Base-by-base conservation (phyloP, 2,113 vertebrate genomes). In the Calonectris borealis region DNA sequence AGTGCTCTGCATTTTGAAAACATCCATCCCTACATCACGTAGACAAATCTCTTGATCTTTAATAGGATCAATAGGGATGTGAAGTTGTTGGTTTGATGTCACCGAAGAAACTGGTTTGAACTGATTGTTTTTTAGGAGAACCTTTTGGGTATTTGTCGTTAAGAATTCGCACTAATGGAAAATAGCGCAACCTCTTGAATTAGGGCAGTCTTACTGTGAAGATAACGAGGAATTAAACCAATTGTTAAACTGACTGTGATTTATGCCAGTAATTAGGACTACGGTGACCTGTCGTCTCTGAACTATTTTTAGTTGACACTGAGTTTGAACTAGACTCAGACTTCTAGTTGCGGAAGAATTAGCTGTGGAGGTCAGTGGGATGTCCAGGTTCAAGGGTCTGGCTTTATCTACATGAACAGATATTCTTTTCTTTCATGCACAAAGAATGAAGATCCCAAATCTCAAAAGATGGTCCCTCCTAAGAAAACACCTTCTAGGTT, bases 11-110 rank as follows among this genome's bases (percentile, higher is more conserved):
- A 6, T 93, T 91, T 93, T 94, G 88, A 96, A 96, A 92, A 92
- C 93, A 88, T 85, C 86, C 51, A 76, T 75, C 90, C 77, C 60
- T 88, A 92, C 95, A 92, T 94, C 97, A 91, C 73, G 31, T 89
- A 94, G 90, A 88, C 90, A 83, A 90, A 97, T 83, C 89, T 96
- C 90, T 93, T 86, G 82, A 86, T 96, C 85, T 96, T 78, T 97
- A 94, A 91, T 93, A 90, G 80, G 94, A 88, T 96, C 94, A 92
- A 90, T 82, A 64, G 11, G 66, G 83, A 86, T 90, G 62, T 61
- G 86, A 90, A 95, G 83, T 86, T 90, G 73, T 60, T 93, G 51
- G 72, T 55, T 93, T 91, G 80, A 60, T 91, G 84, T 91, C 73
- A 82, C 60, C 2, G 7, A 91, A 77, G 42, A 92, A 88, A 87